Conservation (phyloP, 2,113 vertebrate genomes). For the Varanus salvator region DNA sequence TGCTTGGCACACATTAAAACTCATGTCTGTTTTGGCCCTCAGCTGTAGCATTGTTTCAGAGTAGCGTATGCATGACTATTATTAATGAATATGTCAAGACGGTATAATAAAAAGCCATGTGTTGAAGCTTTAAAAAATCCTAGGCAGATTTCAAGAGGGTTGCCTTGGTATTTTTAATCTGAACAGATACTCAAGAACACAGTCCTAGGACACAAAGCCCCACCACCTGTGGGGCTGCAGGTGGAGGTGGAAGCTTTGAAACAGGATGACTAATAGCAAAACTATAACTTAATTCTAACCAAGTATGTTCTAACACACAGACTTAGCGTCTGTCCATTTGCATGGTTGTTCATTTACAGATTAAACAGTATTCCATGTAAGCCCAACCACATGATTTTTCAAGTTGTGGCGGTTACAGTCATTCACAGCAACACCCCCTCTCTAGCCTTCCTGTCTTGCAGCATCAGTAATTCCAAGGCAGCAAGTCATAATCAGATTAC, state of each 20-base stretch:
- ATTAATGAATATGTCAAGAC: neutral
- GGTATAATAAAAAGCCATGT: neutral
- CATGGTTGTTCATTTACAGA: neutral
- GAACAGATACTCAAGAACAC: neutral
- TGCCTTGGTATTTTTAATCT: neutral
- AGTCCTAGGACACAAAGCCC: neutral
- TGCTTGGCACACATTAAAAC: too few relatives aligned
- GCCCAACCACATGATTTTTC: too few relatives aligned
- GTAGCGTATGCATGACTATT: neutral
- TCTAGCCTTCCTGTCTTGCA: neutral
- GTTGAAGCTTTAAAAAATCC: neutral
- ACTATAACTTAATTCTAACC: neutral
- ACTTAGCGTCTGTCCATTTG: neutral
- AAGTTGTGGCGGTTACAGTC: neutral
- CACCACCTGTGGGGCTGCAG: neutral
- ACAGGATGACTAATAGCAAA: neutral
- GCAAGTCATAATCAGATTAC: conserved; percentile 11
- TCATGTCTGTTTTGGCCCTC: neutral
- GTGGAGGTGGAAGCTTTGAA: neutral
- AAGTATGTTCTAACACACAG: neutral
- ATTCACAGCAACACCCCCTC: neutral
- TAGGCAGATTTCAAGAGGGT: accelerated
- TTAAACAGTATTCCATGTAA: conserved; percentile 8
- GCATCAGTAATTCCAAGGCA: conserved; percentile 3
- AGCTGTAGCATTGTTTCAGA: neutral